These are phyloP conservation scores for Polydrusus pterygomalis DNA, from an alignment of 2,888 invertebrate genomes.

Conservation along the genomic window DNA sequence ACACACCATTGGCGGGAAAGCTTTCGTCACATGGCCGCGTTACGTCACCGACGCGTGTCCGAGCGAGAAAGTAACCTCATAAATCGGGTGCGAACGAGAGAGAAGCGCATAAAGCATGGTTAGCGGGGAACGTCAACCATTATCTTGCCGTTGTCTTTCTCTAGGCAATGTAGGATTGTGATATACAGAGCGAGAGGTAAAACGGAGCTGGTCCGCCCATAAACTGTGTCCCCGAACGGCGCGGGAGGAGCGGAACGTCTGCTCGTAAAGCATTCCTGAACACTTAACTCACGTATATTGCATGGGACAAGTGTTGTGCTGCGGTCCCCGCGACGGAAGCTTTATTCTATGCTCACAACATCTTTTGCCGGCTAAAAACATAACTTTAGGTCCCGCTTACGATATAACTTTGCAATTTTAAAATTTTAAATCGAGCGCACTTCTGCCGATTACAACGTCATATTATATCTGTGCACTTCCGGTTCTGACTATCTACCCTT, in stretches of 20 bases:
- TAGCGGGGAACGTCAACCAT: constrained; percentile 74
- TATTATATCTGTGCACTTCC: constrained; percentile 48
- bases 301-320: constrained; percentile 70
- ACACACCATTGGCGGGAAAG: constrained; percentile 68
- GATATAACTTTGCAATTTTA: constrained; percentile 15
- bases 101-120: constrained; percentile 74
- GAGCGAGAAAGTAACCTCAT: constrained; percentile 72
- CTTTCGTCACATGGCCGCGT: constrained; percentile 69
- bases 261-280: constrained; percentile 73
- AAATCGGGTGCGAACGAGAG: constrained; percentile 73
- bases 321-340: constrained; percentile 68
- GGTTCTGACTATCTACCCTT: constrained; percentile 45
- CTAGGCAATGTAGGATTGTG: constrained; percentile 43
- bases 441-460: constrained; percentile 39
- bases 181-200: constrained; percentile 68
- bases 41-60: constrained; percentile 72
- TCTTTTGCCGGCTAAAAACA: constrained; percentile 52
- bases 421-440: constrained; percentile 24
- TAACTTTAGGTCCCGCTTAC: constrained; percentile 15
- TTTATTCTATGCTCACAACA: constrained; percentile 64
- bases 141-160: constrained; percentile 70
- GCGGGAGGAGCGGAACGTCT: constrained; percentile 67
- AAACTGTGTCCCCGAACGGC: constrained; percentile 67
- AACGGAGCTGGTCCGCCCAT: constrained; percentile 72
- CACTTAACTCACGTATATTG: constrained; percentile 73